Evolutionary conservation across 2,888 invertebrate species (phyloP).

Genomic region (Leptogaster cylindrica): DNA sequence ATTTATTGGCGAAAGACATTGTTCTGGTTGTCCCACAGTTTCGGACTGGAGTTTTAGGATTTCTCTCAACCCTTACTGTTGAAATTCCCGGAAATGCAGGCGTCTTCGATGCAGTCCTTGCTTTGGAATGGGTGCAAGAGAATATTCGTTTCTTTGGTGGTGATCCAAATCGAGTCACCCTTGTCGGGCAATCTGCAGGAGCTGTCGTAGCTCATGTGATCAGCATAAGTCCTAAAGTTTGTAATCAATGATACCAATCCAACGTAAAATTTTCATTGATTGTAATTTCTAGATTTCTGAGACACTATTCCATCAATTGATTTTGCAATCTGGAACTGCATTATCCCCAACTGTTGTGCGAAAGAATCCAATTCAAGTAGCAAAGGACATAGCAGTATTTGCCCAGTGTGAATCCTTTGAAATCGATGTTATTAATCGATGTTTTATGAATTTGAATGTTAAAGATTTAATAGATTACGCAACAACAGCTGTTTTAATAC

Average conservation of each 20-base stretch:
- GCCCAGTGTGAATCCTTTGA: slow-evolving; percentile 49
- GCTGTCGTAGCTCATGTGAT: slow-evolving; percentile 62
- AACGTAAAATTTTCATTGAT: background rate
- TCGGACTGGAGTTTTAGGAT: slow-evolving; percentile 60
- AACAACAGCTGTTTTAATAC: slow-evolving; percentile 14
- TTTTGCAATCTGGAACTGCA: slow-evolving; percentile 61
- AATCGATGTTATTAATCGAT: slow-evolving; percentile 49
- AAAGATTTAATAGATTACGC: slow-evolving; percentile 52
- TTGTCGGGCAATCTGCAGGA: slow-evolving; percentile 63
- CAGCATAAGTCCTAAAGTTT: slow-evolving; percentile 60
- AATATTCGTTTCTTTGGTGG: slow-evolving; percentile 62
- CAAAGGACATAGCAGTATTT: slow-evolving; percentile 50
- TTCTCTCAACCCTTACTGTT: slow-evolving; percentile 60
- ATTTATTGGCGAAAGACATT: slow-evolving; percentile 56
- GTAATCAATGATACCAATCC: background rate
- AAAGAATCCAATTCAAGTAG: slow-evolving; percentile 52
- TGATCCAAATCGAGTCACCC: slow-evolving; percentile 58
- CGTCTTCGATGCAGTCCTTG: slow-evolving; percentile 60
- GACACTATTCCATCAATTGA: slow-evolving; percentile 60
- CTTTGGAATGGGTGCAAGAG: slow-evolving; percentile 60
- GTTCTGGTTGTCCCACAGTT: slow-evolving; percentile 60
- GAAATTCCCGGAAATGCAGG: slow-evolving; percentile 62
- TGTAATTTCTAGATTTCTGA: slow-evolving; percentile 46
- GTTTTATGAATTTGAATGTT: slow-evolving; percentile 52
- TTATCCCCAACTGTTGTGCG: slow-evolving; percentile 60